phyloP scores from a whole-genome alignment of 2,888 invertebrate genomes.

The Pammene aurita region DNA sequence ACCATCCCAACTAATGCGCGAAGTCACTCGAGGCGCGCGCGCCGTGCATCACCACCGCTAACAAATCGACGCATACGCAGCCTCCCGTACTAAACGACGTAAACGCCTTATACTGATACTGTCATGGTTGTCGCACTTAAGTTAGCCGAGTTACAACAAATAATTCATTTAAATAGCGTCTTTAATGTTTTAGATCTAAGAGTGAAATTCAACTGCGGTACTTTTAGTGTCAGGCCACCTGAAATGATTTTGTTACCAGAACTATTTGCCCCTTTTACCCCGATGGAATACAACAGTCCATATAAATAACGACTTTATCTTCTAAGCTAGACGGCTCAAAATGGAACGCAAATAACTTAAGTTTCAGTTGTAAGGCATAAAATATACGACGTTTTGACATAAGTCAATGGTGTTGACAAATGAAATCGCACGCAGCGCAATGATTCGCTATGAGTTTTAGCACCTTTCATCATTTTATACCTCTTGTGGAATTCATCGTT shows the following conservation, averaged over 20 bases:
- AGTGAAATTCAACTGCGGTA: neutral
- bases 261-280: neutral
- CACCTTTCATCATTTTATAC: slow-evolving; percentile 35
- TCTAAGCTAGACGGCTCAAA: neutral
- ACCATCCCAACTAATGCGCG: slow-evolving; percentile 44
- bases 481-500: slow-evolving; percentile 22
- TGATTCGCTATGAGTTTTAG: slow-evolving; percentile 25
- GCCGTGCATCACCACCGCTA: slow-evolving; percentile 35
- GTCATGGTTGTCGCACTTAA: neutral
- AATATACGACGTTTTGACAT: neutral
- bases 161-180: neutral
- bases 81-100: slow-evolving; percentile 2
- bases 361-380: neutral
- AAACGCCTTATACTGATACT: neutral
- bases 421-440: slow-evolving; percentile 34
- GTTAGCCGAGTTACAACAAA: neutral
- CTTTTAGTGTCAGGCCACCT: neutral
- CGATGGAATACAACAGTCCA: neutral
- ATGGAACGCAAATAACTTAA: neutral
- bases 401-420: slow-evolving; percentile 26
- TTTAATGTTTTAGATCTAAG: neutral
- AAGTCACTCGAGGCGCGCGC: slow-evolving; percentile 34
- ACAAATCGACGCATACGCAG: slow-evolving; percentile 33
- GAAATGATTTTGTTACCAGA: neutral
- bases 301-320: neutral